Conservation (phyloP, 1,140 invertebrate species). For the Trachymyrmex septentrionalis region DNA sequence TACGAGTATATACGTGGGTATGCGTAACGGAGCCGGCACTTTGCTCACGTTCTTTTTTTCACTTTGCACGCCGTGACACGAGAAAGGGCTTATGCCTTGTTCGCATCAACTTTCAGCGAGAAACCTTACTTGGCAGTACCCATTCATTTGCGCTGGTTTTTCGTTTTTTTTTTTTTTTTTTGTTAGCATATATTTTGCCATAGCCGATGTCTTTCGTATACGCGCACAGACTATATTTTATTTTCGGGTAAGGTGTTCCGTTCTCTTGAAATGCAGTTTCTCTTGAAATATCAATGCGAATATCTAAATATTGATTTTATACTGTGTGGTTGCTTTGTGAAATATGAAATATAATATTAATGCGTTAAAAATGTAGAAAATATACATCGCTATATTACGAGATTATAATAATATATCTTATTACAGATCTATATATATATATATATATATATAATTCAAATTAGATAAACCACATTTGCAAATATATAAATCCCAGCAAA, state of each 20-base stretch:
- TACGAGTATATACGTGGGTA: neutral
- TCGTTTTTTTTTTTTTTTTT: constrained; percentile 36
- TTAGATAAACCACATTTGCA: neutral
- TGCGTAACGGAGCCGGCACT: constrained; percentile 40
- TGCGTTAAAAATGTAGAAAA: neutral
- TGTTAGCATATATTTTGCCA: neutral
- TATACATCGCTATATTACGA: neutral
- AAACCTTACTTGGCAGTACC: constrained; percentile 45
- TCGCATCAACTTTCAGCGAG: constrained; percentile 61
- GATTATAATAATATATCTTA: neutral
- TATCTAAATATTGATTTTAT: neutral
- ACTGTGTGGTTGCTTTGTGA: constrained; percentile 3
- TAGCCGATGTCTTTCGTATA: neutral
- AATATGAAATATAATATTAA: neutral
- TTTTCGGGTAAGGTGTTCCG: neutral
- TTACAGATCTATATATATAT: neutral
- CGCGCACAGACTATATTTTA: constrained; percentile 17
- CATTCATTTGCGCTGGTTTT: constrained; percentile 71
- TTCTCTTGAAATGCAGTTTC: neutral
- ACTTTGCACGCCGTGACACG: constrained; percentile 69
- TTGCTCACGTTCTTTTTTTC: constrained; percentile 69
- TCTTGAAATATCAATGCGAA: constrained; percentile 4
- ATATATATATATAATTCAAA: neutral
- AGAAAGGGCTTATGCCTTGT: constrained; percentile 74
- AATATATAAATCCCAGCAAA: neutral